Evolutionary conservation across 2,888 invertebrate species (phyloP).

Genomic region (Drosophila anomelani): DNA sequence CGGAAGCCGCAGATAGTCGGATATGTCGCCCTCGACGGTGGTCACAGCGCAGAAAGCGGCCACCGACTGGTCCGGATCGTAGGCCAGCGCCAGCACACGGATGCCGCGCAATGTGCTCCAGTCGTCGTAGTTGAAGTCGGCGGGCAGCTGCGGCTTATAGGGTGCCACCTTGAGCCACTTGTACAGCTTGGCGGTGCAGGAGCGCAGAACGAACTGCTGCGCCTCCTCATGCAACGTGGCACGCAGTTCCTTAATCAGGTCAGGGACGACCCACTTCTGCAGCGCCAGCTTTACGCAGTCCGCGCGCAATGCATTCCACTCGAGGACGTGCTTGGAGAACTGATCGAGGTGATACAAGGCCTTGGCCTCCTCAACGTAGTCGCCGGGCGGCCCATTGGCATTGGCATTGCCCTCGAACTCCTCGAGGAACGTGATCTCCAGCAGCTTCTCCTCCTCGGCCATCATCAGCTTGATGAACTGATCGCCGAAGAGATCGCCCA

Average conservation of each 20-base stretch:
- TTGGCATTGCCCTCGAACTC: slow-evolving; percentile 89
- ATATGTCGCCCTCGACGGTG: slow-evolving; percentile 95
- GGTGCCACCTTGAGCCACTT: slow-evolving; percentile 94
- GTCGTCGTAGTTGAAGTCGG: slow-evolving; percentile 95
- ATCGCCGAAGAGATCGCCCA: slow-evolving; percentile 94
- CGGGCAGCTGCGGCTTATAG: slow-evolving; percentile 88
- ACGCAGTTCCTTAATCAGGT: slow-evolving; percentile 93
- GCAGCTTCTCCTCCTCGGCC: slow-evolving; percentile 92
- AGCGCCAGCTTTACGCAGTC: slow-evolving; percentile 95
- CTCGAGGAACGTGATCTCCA: slow-evolving; percentile 90
- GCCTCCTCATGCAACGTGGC: slow-evolving; percentile 93
- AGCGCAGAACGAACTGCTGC: slow-evolving; percentile 92
- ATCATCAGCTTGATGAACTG: slow-evolving; percentile 93
- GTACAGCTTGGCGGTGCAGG: slow-evolving; percentile 93
- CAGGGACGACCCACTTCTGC: slow-evolving; percentile 94
- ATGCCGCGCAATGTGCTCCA: slow-evolving; percentile 92
- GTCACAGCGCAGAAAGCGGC: slow-evolving; percentile 95
- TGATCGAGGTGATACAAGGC: slow-evolving; percentile 91
- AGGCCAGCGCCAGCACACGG: slow-evolving; percentile 94
- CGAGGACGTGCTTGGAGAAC: slow-evolving; percentile 96
- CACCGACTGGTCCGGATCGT: slow-evolving; percentile 92
- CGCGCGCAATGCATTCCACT: slow-evolving; percentile 96
- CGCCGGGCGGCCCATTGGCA: slow-evolving; percentile 86
- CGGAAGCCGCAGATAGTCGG: slow-evolving; percentile 94
- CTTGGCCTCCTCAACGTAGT: slow-evolving; percentile 95